Evolutionary conservation across 2,888 invertebrate genomes (phyloP).

Genomic region (Sminthurides aquaticus): DNA sequence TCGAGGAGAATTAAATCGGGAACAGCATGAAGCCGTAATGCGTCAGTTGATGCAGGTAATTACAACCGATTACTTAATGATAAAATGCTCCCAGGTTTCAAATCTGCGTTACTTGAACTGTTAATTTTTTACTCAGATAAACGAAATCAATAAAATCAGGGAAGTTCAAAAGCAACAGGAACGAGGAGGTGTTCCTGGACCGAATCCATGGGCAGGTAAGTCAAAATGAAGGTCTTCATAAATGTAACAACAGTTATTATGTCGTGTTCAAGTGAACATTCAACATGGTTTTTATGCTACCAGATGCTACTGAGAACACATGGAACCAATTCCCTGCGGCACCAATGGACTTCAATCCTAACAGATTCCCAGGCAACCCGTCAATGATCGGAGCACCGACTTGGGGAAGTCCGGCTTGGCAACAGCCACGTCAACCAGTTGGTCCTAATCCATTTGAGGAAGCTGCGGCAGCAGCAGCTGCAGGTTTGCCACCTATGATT

Average conservation of each 20-base stretch:
- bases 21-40: slow-evolving; percentile 33
- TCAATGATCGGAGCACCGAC: too few species aligned
- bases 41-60: slow-evolving; percentile 36
- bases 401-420: too few species aligned
- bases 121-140: slow-evolving; percentile 55
- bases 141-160: slow-evolving; percentile 66
- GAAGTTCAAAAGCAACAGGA: slow-evolving; percentile 54
- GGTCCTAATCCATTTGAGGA: slow-evolving; percentile 42
- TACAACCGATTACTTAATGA: neutral
- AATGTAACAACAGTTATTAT: too few species aligned
- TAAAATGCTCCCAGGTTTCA: neutral
- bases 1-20: slow-evolving; percentile 28
- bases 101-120: neutral
- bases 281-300: too few species aligned
- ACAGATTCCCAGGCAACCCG: too few species aligned
- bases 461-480: slow-evolving; percentile 24
- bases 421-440: slow-evolving; percentile 20
- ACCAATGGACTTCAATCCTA: slow-evolving; percentile 5
- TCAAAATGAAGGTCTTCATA: too few species aligned
- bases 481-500: neutral
- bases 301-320: neutral
- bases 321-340: neutral
- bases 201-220: slow-evolving; percentile 35
- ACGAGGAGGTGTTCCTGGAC: slow-evolving; percentile 25
- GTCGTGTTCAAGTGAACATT: neutral